Evolutionary conservation across 2,113 vertebrate species (phyloP).

Genomic region (Pseudolaguvia tuberculata): DNA sequence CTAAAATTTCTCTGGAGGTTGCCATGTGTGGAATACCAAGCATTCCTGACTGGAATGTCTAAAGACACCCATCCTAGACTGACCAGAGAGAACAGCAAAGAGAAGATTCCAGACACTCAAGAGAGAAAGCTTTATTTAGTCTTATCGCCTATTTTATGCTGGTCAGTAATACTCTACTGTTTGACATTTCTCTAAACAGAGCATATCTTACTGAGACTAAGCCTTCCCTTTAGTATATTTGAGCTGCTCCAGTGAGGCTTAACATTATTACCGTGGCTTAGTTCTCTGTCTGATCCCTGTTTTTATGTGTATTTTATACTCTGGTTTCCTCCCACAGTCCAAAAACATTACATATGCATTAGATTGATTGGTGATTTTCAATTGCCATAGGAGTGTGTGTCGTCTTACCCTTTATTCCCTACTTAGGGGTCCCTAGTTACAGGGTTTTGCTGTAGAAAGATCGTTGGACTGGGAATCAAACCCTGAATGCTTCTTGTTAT

Average conservation of each 20-base stretch:
- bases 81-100: not conserved
- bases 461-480: not conserved
- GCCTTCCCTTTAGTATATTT: constrained; percentile 12
- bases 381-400: constrained; percentile 9
- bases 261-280: constrained; percentile 24
- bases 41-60: not conserved
- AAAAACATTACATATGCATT: constrained; percentile 17
- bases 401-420: too few species aligned
- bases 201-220: constrained; percentile 24
- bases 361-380: not conserved
- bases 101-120: constrained; percentile 4
- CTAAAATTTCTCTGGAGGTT: not conserved
- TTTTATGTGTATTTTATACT: constrained; percentile 21
- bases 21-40: not conserved
- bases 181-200: constrained; percentile 32
- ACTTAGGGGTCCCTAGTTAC: too few species aligned
- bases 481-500: not conserved
- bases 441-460: too few species aligned
- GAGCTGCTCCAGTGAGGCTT: constrained; percentile 20
- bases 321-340: too few species aligned
- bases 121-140: constrained; percentile 24
- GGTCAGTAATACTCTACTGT: constrained; percentile 26
- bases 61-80: not conserved
- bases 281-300: constrained; percentile 11
- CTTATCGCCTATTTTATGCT: constrained; percentile 12